Base-by-base conservation (phyloP, 37 sponge, comb jelly and placozoan species). In the Ianthella basta region DNA sequence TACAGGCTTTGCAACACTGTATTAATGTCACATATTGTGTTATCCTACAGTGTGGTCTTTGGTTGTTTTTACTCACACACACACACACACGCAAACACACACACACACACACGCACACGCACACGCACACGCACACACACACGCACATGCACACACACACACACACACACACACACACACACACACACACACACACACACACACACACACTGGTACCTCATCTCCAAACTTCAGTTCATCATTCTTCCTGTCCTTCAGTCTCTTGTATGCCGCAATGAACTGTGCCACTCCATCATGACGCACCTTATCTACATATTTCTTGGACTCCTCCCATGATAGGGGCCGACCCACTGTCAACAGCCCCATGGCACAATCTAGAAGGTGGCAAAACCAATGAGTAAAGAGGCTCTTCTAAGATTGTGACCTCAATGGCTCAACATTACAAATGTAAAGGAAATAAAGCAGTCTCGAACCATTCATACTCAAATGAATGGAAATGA, bases 221-320 rank as follows among this genome's bases (percentile, higher is more conserved):
- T 98, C 99, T 23, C 99, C 99, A 95, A 95, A 98, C 60, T 96
- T 94, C 68, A 98, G 88, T n/a, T 41, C 66, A 61, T 94, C 95
- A 37, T 90, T 83, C 27, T 83, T 87, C 27, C 91, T 55, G 70
- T 90, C 87, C 57, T 87, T 87, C 59, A 92, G 80, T 33, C 87
- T 54, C 30, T 86, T 74, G 63, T 92, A 97, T 82, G 90, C 74
- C 4, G 91, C 77, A 57, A 98, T 85, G 60, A 98, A 96, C 89
- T 98, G 97, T 40, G 85, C 79, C 21, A 93, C 87, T 5, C 99
- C 99, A 21, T 82, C 80, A 44, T 82, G 88, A 54, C 75, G 89
- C n/a, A 98, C 92, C 34, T 88, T 80, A 6, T 77, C 86, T 21
- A 89, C 95, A 54, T 92, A 41, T 85, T 96, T 94, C 94, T 96